phyloP scores from a whole-genome alignment of 2,113 vertebrate species.

The Theristicus caerulescens region DNA sequence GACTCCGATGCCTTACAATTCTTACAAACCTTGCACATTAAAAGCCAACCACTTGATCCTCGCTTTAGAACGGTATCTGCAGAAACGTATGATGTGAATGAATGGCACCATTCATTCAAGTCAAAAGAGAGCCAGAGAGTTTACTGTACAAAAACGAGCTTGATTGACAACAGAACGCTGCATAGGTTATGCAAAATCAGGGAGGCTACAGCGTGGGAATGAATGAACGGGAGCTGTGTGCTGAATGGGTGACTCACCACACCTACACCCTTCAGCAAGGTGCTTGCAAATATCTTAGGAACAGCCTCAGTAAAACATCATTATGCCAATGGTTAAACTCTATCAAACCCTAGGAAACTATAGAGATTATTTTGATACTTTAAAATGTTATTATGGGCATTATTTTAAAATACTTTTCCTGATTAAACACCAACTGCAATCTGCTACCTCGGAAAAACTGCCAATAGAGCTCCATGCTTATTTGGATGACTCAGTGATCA shows the following conservation, averaged over 20 bases:
- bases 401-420: slow-evolving; percentile 53
- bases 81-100: slow-evolving; percentile 16
- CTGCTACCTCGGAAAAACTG: slow-evolving; percentile 49
- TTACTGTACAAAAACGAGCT: background rate
- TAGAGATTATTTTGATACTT: slow-evolving; percentile 13
- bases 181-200: slow-evolving; percentile 34
- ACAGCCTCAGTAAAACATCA: background rate
- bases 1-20: background rate
- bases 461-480: slow-evolving; percentile 32
- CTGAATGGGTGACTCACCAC: slow-evolving; percentile 59
- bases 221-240: background rate
- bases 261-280: slow-evolving; percentile 9
- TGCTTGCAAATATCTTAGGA: slow-evolving; percentile 10
- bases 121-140: background rate
- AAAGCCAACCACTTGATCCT: background rate
- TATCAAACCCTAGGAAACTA: background rate
- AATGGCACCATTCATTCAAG: slow-evolving; percentile 21
- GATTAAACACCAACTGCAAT: slow-evolving; percentile 47
- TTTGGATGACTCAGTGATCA: slow-evolving; percentile 56
- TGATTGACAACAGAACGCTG: slow-evolving; percentile 4
- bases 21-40: background rate
- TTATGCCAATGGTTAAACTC: background rate
- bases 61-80: background rate
- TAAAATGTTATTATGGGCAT: slow-evolving; percentile 12
- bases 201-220: background rate